These are phyloP conservation scores for Mimumesa dahlbomi DNA, from an alignment of 2,888 invertebrate genomes.

Conservation along the genomic window DNA sequence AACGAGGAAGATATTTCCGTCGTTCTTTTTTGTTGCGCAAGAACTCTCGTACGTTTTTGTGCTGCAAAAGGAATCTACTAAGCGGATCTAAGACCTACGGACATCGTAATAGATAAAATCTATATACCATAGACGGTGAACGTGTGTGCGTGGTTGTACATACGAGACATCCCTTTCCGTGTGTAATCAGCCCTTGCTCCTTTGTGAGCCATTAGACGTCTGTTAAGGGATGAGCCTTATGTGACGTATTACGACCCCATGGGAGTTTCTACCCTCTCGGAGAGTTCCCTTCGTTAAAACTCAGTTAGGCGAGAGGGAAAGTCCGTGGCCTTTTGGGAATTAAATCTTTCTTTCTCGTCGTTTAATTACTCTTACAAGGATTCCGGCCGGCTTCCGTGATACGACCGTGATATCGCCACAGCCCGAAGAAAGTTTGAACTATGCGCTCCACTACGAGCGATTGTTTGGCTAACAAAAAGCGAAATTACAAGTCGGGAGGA, in stretches of 20 bases:
- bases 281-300: conserved; percentile 63
- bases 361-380: conserved; percentile 54
- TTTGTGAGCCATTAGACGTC: conserved; percentile 67
- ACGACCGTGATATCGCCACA: conserved; percentile 1
- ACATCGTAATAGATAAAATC: conserved; percentile 30
- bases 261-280: conserved; percentile 50
- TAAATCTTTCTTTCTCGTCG: conserved; percentile 55
- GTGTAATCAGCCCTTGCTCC: conserved; percentile 51
- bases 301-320: conserved; percentile 57
- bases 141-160: neutral
- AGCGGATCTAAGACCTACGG: conserved; percentile 45
- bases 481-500: no score
- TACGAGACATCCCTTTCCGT: conserved; percentile 16
- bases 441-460: neutral
- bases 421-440: neutral
- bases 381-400: conserved; percentile 26
- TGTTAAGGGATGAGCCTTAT: conserved; percentile 71
- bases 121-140: neutral
- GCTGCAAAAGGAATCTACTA: conserved; percentile 34
- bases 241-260: conserved; percentile 63
- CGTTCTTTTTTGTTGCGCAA: conserved; percentile 6
- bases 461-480: no score
- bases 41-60: conserved; percentile 23
- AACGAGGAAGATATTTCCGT: no score
- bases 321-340: conserved; percentile 47